Percentiles rank a stretch among this genome's conserved stretches.
phyloP scores from a whole-genome alignment of 35 echinoderm and acorn worm genomes.

The Chiridota heheva region DNA sequence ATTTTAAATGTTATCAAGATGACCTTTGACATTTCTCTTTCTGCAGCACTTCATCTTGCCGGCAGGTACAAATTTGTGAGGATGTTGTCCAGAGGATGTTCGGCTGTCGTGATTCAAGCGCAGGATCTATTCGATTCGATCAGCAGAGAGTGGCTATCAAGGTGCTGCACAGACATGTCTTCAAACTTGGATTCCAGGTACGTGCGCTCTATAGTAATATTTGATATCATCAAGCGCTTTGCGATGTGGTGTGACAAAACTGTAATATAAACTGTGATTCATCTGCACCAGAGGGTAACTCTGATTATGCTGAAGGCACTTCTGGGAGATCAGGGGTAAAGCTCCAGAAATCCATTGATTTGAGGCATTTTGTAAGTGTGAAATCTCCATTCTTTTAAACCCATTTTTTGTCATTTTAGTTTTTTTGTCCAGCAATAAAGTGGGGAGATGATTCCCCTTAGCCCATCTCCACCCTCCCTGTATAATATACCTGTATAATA shows the following conservation, averaged over 20 bases:
- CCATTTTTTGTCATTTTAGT: too few species aligned
- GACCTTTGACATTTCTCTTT: too few species aligned
- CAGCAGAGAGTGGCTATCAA: constrained; percentile 83
- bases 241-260: neutral
- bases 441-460: too few species aligned
- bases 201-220: neutral
- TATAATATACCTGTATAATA: neutral
- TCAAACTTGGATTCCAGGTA: constrained; percentile 84
- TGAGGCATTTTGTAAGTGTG: too few species aligned
- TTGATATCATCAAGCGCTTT: neutral
- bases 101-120: constrained; percentile 71
- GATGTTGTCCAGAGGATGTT: constrained; percentile 64
- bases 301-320: too few species aligned
- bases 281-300: neutral
- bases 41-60: constrained; percentile 62
- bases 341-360: too few species aligned
- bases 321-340: too few species aligned
- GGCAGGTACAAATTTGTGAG: constrained; percentile 63
- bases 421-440: too few species aligned
- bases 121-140: constrained; percentile 64
- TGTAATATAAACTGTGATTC: neutral
- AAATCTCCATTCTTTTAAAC: too few species aligned
- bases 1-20: too few species aligned
- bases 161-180: constrained; percentile 62
- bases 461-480: neutral